Percentiles rank a stretch among this genome's conserved stretches.
These are phyloP conservation scores for Eledona agricola DNA, from an alignment of 2,888 invertebrate species.

Conservation along the genomic window DNA sequence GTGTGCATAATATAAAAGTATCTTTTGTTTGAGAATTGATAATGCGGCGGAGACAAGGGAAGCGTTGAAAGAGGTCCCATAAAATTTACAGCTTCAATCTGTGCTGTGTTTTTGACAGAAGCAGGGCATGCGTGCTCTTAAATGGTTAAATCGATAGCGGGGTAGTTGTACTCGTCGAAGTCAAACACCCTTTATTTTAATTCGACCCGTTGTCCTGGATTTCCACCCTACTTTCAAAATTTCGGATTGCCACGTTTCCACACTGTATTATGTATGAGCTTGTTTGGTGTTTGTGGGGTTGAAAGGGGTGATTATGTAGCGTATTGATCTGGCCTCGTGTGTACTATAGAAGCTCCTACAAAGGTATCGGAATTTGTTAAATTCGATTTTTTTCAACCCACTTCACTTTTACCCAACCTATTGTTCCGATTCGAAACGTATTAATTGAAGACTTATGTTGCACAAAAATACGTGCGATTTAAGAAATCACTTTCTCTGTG, in stretches of 20 bases:
- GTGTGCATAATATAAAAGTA: no score
- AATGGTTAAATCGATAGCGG: constrained; percentile 42
- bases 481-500: constrained; percentile 31
- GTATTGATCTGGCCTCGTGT: constrained; percentile 22
- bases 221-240: constrained; percentile 34
- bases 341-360: constrained; percentile 11
- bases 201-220: constrained; percentile 38
- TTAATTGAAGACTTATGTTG: constrained; percentile 29
- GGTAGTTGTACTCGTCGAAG: constrained; percentile 37
- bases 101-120: constrained; percentile 44
- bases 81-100: constrained; percentile 34
- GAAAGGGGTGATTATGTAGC: constrained; percentile 1
- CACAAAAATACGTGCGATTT: constrained; percentile 31
- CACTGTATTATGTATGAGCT: constrained; percentile 12
- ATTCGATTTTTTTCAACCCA: constrained; percentile 15
- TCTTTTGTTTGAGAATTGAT: constrained; percentile 14
- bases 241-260: constrained; percentile 16
- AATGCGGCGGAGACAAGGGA: constrained; percentile 11
- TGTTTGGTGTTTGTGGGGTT: constrained; percentile 4
- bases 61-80: constrained; percentile 10
- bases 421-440: constrained; percentile 26
- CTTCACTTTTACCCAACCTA: constrained; percentile 25
- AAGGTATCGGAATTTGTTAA: constrained; percentile 17
- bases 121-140: constrained; percentile 45
- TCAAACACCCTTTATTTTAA: constrained; percentile 41